Evolutionary conservation across 1,140 invertebrate species (phyloP), one percentile per base, ranked within the genome.

Genomic region (Micrasema minimum): DNA sequence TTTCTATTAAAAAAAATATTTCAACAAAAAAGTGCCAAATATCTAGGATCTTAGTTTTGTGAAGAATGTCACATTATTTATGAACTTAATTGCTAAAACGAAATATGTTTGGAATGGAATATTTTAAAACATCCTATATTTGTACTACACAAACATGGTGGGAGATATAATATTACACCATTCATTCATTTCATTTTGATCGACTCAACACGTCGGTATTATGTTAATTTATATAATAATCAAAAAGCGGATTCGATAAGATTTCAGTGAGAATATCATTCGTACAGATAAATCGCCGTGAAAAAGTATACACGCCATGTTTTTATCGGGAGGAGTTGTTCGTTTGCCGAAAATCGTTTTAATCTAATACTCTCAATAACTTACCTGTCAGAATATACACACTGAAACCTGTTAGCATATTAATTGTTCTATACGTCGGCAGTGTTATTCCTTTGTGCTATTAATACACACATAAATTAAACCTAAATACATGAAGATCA

Each of bases 131-230:
- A 59, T 20, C 37, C 55, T 59, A 55, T 69, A 37, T 1, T 14
- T 23, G 67, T 45, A 53, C 26, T 31, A 31, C 26, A 12, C 3
- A n/a, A 22, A 20, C 14, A 38, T 31, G 38, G 35, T 59, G 35
- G 11, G 67, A 53, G 67, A 59, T 23, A 14, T 14, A 38, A 59
- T 38, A 41, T 59, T 31, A 26, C 26, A 31, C 41, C 38, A 64
- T 65, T 70, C 46, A 70, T 70, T 64, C 46, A 70, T 69, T 69
- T 59, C 31, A 59, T 41, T 51, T 53, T 41, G 43, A 70, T 65
- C 43, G 59, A 69, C 9, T 70, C 69, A 70, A 70, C 69, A 70
- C 57, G 69, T 70, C 35, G 46, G 59, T 37, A 70, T 65, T 70
- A 70, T 70, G 59, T 62, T 70, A 70, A 70, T 70, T 38, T 31